A percentile compares a stretch with the other conserved stretches of the same genome.
phyloP scores from a whole-genome alignment of 2,113 vertebrate species.

The Mirza zaza region DNA sequence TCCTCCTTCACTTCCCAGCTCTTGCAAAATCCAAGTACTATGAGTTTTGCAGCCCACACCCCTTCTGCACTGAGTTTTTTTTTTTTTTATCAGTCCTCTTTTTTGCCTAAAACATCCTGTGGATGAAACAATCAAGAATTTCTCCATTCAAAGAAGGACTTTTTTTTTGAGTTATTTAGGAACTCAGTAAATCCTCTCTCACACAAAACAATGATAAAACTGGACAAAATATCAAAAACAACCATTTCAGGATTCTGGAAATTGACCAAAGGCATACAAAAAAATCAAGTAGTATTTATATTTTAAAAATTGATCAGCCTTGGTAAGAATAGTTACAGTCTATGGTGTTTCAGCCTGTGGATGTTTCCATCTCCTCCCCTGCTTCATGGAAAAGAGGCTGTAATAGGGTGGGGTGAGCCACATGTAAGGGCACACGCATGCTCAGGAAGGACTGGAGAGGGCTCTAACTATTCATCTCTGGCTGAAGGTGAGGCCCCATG shows the following conservation, averaged over 20 bases:
- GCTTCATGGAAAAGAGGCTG: background rate
- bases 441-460: background rate
- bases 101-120: background rate
- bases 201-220: background rate
- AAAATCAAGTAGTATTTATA: background rate
- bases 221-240: background rate
- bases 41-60: background rate
- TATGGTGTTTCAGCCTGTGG: background rate
- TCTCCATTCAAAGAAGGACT: rapidly evolving
- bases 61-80: background rate
- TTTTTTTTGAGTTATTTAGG: background rate
- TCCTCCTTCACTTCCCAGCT: background rate
- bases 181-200: background rate
- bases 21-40: background rate
- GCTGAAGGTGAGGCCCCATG: background rate
- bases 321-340: background rate
- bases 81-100: background rate
- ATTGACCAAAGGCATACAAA: background rate
- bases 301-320: background rate
- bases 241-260: background rate
- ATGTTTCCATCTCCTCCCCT: background rate
- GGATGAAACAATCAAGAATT: background rate
- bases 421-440: background rate
- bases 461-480: background rate
- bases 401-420: background rate